A percentile compares a stretch with the other conserved stretches of the same genome.
phyloP scores from a whole-genome alignment of 2,113 vertebrate species.

The Anoura caudifer region DNA sequence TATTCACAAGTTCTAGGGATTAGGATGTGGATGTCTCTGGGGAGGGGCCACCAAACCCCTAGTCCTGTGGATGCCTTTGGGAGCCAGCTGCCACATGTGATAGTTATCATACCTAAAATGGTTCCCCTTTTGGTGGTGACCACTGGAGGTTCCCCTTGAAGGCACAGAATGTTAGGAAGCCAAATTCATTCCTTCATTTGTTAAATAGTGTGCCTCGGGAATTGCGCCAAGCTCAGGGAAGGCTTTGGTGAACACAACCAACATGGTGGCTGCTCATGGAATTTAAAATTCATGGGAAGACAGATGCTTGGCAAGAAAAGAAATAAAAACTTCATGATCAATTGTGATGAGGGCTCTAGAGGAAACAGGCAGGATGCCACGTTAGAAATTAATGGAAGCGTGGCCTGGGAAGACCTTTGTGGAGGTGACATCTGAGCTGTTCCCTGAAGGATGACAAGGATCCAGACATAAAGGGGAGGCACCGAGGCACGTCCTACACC shows the following conservation, averaged over 20 bases:
- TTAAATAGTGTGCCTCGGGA: not conserved
- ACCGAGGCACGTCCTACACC: not conserved
- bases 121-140: no score
- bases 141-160: no score
- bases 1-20: not conserved
- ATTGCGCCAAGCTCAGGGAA: not conserved
- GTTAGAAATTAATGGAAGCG: not conserved
- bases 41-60: no score
- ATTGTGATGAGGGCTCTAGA: no score
- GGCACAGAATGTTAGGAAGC: not conserved
- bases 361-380: not conserved
- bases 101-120: not conserved
- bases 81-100: not conserved
- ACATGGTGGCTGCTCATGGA: not conserved
- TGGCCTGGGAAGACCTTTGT: not conserved
- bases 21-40: not conserved
- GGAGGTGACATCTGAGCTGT: not conserved
- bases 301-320: not conserved
- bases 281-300: not conserved
- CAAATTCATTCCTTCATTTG: not conserved
- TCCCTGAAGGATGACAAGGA: not conserved
- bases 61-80: not conserved
- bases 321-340: not conserved
- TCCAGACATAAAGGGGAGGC: not conserved
- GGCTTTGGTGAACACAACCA: not conserved